Base-by-base conservation (phyloP, 2,113 vertebrate genomes). In the Proterorhinus semilunaris region DNA sequence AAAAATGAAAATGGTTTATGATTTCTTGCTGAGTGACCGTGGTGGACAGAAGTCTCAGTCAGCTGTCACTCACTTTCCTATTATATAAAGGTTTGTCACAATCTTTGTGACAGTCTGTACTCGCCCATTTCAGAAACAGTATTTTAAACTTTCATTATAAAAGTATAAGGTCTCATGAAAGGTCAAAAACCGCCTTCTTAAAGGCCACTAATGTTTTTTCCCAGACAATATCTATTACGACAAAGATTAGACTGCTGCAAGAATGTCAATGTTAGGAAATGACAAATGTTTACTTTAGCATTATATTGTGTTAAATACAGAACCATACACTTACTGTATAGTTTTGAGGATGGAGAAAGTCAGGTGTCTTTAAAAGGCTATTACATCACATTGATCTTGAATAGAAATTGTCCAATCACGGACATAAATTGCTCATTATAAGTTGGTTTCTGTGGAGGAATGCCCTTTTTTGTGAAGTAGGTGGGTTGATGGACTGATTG, bases 191-290 rank as follows among this genome's bases (percentile, higher is more conserved):
- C 45, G 61, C 71, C 54, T 76, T 48, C 13, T 5, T 27, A 55
- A 64, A 78, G 49, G 72, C 36, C 64, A 12, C 44, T 46, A 15
- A 8, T 10, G 4, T 52, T 54, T 67, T 65, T 21, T 65, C 65
- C 64, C 15, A 44, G 62, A 59, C 49, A 50, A 59, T 66, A 27
- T 68, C 67, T 21, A 16, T 27, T 65, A 12, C 54, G 69, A 79
- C 82, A 84, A 79, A 81, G 66, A 69, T 74, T 79, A 72, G 49
- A 43, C 74, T 79, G 49, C 77, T 11, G 74, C 57, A 68, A 68
- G 79, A 89, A 88, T 89, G 81, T 71, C 64, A 73, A 75, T 76
- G 78, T 71, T 72, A 85, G 83, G 87, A 88, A 88, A 81, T 86
- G 68, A 80, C 66, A 66, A 78, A 76, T 90, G 83, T 90, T 91